Conservation (phyloP, 2,888 invertebrate species). For the Cryptophagus acutangulus region DNA sequence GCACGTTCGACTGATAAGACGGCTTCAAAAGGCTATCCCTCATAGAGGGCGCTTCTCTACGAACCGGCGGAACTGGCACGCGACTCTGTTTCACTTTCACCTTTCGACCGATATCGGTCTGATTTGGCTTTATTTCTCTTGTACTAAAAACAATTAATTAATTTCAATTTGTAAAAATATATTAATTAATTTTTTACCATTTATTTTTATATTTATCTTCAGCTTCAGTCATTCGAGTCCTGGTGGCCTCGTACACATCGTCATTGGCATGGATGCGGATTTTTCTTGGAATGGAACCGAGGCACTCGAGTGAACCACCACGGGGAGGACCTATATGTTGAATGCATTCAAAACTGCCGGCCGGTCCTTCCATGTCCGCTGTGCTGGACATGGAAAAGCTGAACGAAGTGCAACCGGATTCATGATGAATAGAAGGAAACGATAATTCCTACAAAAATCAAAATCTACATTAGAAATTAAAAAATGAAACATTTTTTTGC, state of each 20-base stretch:
- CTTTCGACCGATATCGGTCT: constrained; percentile 82
- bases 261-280: constrained; percentile 93
- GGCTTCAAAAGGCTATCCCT: constrained; percentile 40
- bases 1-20: constrained; percentile 41
- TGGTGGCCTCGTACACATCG: constrained; percentile 90
- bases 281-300: constrained; percentile 81
- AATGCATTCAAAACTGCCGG: constrained; percentile 92
- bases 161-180: neutral
- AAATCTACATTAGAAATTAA: no score
- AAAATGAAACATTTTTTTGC: no score
- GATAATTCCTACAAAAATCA: constrained; percentile 63
- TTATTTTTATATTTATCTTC: constrained; percentile 92
- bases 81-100: constrained; percentile 66
- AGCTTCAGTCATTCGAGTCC: constrained; percentile 85
- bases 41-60: constrained; percentile 39
- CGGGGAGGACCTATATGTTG: constrained; percentile 55
- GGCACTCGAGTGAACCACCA: constrained; percentile 63
- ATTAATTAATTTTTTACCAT: constrained; percentile 56
- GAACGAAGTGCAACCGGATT: constrained; percentile 57
- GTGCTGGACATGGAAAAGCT: constrained; percentile 74
- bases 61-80: constrained; percentile 23
- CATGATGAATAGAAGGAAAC: constrained; percentile 61
- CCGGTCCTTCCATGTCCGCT: constrained; percentile 74
- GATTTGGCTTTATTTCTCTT: constrained; percentile 88
- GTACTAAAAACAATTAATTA: constrained; percentile 58